Conservation (phyloP, 2,113 vertebrate genomes). For the Chauna torquata region DNA sequence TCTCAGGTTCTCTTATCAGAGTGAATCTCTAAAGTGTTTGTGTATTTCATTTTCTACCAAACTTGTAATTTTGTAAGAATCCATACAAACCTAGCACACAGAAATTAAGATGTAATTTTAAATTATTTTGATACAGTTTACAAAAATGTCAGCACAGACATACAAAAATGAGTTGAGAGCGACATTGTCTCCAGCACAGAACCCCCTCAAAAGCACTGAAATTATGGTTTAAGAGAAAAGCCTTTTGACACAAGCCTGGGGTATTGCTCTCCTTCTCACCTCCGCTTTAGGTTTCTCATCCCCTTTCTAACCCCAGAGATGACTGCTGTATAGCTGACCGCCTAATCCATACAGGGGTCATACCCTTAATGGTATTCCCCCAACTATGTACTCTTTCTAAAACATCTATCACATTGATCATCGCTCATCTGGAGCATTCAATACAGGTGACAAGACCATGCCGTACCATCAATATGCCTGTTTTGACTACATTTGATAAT, state of each 20-base stretch:
- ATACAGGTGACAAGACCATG: neutral
- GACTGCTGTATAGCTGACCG: conserved; percentile 72
- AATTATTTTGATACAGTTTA: neutral
- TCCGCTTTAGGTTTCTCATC: neutral
- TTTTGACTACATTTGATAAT: neutral
- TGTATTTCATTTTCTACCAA: neutral
- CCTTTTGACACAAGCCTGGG: neutral
- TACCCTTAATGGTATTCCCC: conserved; percentile 44
- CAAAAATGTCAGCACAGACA: neutral
- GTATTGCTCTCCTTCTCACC: neutral
- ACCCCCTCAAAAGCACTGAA: neutral
- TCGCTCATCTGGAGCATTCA: neutral
- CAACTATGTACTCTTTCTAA: neutral
- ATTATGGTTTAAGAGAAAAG: neutral
- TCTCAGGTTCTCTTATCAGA: neutral
- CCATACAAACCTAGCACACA: neutral
- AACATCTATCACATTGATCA: neutral
- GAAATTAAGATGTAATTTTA: neutral
- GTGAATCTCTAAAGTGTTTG: neutral
- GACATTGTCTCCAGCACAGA: neutral
- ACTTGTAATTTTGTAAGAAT: neutral
- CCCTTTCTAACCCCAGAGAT: neutral
- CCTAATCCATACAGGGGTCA: conserved; percentile 81
- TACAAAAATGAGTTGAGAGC: neutral
- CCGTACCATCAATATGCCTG: neutral